Evolutionary conservation across 2,797 vertebrate genomes (phyloP), one percentile per base, ranked within the genome.

Genomic region (Botia kubotai): DNA sequence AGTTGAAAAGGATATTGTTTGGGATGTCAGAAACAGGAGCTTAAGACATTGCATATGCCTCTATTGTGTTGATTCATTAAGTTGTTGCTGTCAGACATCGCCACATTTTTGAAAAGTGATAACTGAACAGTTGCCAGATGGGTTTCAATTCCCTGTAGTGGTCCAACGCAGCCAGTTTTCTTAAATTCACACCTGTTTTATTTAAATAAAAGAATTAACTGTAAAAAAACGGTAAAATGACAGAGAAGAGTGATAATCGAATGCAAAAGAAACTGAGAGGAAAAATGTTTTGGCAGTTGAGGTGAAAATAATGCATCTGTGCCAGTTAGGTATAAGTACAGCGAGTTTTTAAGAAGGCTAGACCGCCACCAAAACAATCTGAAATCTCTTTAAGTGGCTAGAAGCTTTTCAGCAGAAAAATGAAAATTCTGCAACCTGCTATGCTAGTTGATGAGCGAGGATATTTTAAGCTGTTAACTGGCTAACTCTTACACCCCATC

Each of bases 71-170:
- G 58, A 72, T 75, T 55, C 48, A 69, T 68, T 63, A 75, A 53
- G 75, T 62, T 43, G 67, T 69, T 69, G 72, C 14, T 53, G 82
- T 82, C 76, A 76, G 65, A 74, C 55, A 83, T 63, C 48, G 43
- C 29, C 36, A 52, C 72, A 82, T 72, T 72, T 55, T 73, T 55
- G 48, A 67, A 72, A 52, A 36, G 63, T 77, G 63, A 82, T 43
- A 81, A 50, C 13, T 72, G 33, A 80, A 83, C 57, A 60, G 65
- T 69, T 71, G 67, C 72, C 58, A 75, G 57, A 57, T 62, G 36
- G 67, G 66, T 75, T 74, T 72, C 19, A 68, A 70, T 79, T 70
- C 48, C 55, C 62, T 1, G 0, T n/a, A 53, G 55, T 63, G 23
- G 53, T 63, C 16, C 57, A 48, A 33, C 23, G 3, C 66, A 57